Percentiles rank a stretch among this genome's conserved stretches.
Conservation (phyloP, 2,113 vertebrate genomes). For the Atrichornis clamosus region DNA sequence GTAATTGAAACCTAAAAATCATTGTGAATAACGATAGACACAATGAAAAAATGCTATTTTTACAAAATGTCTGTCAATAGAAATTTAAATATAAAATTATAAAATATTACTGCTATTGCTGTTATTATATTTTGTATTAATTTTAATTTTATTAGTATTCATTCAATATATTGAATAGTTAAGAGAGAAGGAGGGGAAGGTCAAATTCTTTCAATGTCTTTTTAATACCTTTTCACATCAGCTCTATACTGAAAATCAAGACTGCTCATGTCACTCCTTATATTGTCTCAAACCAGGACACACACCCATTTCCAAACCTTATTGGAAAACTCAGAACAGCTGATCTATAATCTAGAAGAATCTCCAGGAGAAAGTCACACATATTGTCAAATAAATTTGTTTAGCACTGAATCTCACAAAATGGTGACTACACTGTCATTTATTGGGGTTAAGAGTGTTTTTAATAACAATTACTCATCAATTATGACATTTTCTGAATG, state of each 20-base stretch:
- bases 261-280: not conserved
- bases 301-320: not conserved
- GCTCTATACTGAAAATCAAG: not conserved
- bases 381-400: not conserved
- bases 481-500: not conserved
- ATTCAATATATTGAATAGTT: not conserved
- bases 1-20: not conserved
- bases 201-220: not conserved
- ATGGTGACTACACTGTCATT: not conserved
- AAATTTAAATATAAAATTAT: not conserved
- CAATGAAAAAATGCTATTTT: not conserved
- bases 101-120: not conserved
- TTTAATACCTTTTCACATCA: not conserved
- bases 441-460: not conserved
- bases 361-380: not conserved
- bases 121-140: not conserved
- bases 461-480: not conserved
- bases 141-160: not conserved
- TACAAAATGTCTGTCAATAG: not conserved
- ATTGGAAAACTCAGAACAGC: not conserved
- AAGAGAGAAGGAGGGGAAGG: not conserved
- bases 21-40: not conserved
- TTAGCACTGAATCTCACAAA: not conserved
- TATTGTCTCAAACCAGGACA: too few relatives aligned
- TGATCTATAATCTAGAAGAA: not conserved